Evolutionary conservation across 2,797 vertebrate species (phyloP).

Genomic region (Rhincodon typus): DNA sequence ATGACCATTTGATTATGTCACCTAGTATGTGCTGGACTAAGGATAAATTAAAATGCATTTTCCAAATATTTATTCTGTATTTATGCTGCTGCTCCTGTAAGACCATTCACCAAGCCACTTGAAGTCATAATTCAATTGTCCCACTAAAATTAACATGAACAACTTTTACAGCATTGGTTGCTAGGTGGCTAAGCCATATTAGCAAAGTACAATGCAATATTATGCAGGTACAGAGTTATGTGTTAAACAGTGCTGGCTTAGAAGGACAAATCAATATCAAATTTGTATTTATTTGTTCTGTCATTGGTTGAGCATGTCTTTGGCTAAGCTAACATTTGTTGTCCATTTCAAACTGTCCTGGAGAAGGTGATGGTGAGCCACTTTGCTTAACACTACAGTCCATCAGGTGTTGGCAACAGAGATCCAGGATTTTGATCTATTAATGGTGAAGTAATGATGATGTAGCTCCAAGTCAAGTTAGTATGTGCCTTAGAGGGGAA

Average conservation of each 20-base stretch:
- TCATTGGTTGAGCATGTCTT: no score
- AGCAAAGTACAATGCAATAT: background rate
- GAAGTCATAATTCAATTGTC: slow-evolving; percentile 20
- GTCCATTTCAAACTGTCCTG: no score
- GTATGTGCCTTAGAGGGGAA: no score
- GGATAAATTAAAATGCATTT: slow-evolving; percentile 4
- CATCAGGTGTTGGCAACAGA: no score
- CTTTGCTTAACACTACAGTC: no score
- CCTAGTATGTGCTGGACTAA: background rate
- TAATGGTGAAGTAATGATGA: no score
- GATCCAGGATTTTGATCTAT: no score
- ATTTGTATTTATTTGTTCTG: background rate
- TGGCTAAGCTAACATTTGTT: no score
- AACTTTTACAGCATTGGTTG: background rate
- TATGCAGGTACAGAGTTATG: no score
- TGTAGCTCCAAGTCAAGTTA: no score
- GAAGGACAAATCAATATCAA: background rate
- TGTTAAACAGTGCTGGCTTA: background rate
- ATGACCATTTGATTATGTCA: slow-evolving; percentile 16
- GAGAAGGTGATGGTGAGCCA: no score
- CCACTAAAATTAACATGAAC: background rate
- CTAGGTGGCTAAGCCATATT: background rate
- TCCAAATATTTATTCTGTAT: slow-evolving; percentile 25
- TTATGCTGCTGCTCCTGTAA: slow-evolving; percentile 20
- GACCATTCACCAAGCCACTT: background rate